Evolutionary conservation across 2,797 vertebrate species (phyloP).

Genomic region (Bufotes viridis): DNA sequence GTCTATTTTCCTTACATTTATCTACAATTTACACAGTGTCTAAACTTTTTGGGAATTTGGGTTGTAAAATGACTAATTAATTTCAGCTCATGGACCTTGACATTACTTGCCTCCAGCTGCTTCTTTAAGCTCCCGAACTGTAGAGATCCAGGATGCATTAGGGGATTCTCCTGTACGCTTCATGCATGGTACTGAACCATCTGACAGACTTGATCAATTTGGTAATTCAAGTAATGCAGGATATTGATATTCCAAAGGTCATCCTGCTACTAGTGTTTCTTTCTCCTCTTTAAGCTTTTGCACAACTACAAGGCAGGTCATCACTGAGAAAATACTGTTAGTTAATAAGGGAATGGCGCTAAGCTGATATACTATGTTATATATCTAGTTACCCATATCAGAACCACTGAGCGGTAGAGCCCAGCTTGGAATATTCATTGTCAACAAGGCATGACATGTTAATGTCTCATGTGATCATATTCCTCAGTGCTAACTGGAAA

Average conservation of each 20-base stretch:
- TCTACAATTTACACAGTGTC: no score
- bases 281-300: not conserved
- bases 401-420: not conserved
- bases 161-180: constrained; percentile 1
- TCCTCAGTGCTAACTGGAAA: no score
- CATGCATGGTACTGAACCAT: constrained; percentile 21
- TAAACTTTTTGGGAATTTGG: not conserved
- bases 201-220: constrained; percentile 52
- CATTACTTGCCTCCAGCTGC: not conserved
- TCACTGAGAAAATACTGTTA: not conserved
- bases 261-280: constrained; percentile 40
- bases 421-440: not conserved
- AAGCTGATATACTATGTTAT: not conserved
- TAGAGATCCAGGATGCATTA: constrained; percentile 2
- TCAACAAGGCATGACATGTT: not conserved
- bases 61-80: constrained; percentile 1
- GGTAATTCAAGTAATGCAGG: constrained; percentile 53
- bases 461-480: not conserved
- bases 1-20: no score
- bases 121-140: constrained; percentile 1
- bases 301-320: constrained; percentile 3
- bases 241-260: constrained; percentile 60
- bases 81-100: constrained; percentile 22
- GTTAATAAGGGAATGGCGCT: not conserved
- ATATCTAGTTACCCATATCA: not conserved